A percentile compares a stretch with the other conserved stretches of the same genome.
phyloP scores from a whole-genome alignment of 2,888 invertebrate species.

The Oxytorus armatus region DNA sequence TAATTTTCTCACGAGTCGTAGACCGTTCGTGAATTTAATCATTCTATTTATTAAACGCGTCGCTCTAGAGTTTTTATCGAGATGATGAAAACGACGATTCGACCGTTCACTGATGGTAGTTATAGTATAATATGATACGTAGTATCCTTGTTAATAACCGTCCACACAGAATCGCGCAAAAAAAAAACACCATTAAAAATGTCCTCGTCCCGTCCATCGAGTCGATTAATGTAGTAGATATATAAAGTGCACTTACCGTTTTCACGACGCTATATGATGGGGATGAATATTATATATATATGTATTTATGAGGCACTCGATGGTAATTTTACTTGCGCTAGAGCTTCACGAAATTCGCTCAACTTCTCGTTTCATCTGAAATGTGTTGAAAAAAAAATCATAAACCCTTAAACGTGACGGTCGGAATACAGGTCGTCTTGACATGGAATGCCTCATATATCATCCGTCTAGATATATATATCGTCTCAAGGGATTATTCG shows the following conservation, averaged over 20 bases:
- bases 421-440: too few species aligned
- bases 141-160: conserved; percentile 46
- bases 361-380: background rate
- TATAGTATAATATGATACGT: conserved; percentile 5
- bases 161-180: conserved; percentile 45
- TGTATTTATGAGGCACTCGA: conserved; percentile 11
- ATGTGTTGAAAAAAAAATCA: background rate
- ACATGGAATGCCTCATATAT: too few species aligned
- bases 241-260: conserved; percentile 50
- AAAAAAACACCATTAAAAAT: conserved; percentile 18
- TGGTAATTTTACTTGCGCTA: too few species aligned
- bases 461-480: too few species aligned
- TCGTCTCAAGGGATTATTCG: too few species aligned
- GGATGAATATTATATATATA: conserved; percentile 17
- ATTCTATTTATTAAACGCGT: conserved; percentile 43
- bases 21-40: conserved; percentile 36
- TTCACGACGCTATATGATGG: conserved; percentile 19
- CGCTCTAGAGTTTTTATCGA: conserved; percentile 27
- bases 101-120: conserved; percentile 21
- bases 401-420: too few species aligned
- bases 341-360: too few species aligned
- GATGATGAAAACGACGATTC: conserved; percentile 32
- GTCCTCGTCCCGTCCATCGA: conserved; percentile 7
- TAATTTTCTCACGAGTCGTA: conserved; percentile 25
- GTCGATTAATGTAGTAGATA: conserved; percentile 32